Conservation (phyloP, 2,113 vertebrate genomes). For the Lates calcarifer region DNA sequence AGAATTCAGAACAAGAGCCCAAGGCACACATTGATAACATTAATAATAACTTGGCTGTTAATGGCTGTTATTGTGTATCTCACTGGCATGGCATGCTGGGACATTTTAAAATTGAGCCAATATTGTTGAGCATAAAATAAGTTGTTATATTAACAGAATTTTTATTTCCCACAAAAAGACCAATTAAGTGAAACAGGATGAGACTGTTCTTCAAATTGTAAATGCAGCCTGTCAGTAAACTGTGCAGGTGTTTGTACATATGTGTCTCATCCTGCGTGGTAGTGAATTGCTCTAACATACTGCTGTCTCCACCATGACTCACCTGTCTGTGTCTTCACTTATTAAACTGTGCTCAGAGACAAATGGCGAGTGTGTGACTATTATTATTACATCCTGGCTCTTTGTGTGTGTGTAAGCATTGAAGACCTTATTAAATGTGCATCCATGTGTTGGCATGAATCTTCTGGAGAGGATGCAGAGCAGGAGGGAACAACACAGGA, state of each 20-base stretch:
- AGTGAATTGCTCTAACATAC: not conserved
- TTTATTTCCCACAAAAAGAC: not conserved
- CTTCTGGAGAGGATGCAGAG: conserved; percentile 61
- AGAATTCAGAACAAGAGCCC: not conserved
- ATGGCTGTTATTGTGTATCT: not conserved
- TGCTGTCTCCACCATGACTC: conserved; percentile 31
- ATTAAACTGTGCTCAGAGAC: conserved; percentile 13
- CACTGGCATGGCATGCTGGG: not conserved
- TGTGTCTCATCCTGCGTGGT: not conserved
- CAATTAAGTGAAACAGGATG: not conserved
- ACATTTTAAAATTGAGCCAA: not conserved
- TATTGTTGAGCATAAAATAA: not conserved
- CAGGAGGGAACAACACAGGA: conserved; percentile 69
- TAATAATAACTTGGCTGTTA: not conserved
- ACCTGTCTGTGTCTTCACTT: conserved; percentile 17
- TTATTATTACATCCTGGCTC: conserved; percentile 39
- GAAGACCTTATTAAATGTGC: not conserved
- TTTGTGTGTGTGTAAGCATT: not conserved
- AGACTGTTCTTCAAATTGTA: too few relatives aligned
- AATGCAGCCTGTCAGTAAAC: not conserved
- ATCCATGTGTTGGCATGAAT: conserved; percentile 24
- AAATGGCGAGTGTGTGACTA: conserved; percentile 21
- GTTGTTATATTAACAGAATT: not conserved
- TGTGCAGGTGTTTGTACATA: not conserved
- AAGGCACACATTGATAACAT: not conserved